Evolutionary conservation across 2,797 vertebrate genomes (phyloP), one percentile per base, ranked within the genome.

Genomic region (Lepus townsendii): DNA sequence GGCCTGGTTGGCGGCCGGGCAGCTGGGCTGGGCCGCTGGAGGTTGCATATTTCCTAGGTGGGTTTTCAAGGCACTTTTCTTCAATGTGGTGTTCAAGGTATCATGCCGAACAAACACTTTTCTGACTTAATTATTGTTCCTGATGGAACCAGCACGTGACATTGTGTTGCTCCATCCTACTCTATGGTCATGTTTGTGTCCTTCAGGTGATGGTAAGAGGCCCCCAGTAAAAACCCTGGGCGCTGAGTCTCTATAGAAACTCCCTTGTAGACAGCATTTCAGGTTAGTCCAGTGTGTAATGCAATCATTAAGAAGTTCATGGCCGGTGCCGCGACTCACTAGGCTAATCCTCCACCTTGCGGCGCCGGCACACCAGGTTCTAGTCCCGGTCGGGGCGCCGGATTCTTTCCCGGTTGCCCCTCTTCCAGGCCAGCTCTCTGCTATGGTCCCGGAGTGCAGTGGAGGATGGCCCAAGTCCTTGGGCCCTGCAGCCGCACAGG

Each of bases 1-100:
- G 89, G 57, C 89, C 86, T 57, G 52, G 93, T 83, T 76, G 16
- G 87, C 71, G 52, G 95, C 96, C 95, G 95, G 88, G 47, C 86
- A 24, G 17, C 60, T 38, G 78, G 82, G 65, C 42, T 50, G 20
- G 88, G 63, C 42, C 66, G 24, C 77, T 32, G 63, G 52, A 73
- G 0, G 2, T 57, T 38, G 32, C 13, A 3, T 30, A 7, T 63
- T 90, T 84, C 87, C 88, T 62, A 24, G 66, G 38, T n/a, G 88
- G 63, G 27, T 60, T 75, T 87, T 75, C n/a, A 72, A 35, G 63
- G 76, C 57, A 1, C 32, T 38, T 89, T 63, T 27, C 93, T 89
- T 95, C 27, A 82, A 30, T 50, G 26, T 6, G 4, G 20, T 26
- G 8, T 54, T 77, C 13, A 79, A 30, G 32, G 24, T 35, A 32